Conservation (phyloP, 2,797 vertebrate species). For the Takifugu ocellatus region DNA sequence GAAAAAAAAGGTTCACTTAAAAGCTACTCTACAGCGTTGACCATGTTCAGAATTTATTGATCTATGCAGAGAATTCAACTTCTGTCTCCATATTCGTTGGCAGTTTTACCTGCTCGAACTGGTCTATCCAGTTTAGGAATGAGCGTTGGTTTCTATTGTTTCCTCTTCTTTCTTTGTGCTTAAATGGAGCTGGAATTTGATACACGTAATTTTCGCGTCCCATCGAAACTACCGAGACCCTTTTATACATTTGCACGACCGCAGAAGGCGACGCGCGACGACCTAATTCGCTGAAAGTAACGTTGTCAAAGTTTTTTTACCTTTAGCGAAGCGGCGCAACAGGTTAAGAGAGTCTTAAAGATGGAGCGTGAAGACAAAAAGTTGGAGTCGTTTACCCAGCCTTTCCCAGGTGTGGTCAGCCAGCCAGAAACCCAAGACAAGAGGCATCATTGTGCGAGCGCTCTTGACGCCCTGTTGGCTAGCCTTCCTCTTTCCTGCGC, state of each 20-base stretch:
- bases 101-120: conserved; percentile 93
- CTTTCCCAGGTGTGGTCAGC: conserved; percentile 70
- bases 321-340: conserved; percentile 40
- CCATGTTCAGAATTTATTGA: conserved; percentile 34
- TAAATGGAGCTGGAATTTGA: conserved; percentile 84
- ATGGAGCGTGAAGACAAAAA: conserved; percentile 60
- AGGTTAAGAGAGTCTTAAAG: conserved; percentile 44
- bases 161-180: conserved; percentile 75
- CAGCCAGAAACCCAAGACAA: conserved; percentile 70
- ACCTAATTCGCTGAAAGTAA: conserved; percentile 49
- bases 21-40: conserved; percentile 49
- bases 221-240: conserved; percentile 72
- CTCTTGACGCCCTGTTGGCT: conserved; percentile 58
- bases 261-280: conserved; percentile 32
- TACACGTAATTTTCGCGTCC: conserved; percentile 70
- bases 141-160: conserved; percentile 88
- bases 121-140: conserved; percentile 92
- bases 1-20: neutral
- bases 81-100: conserved; percentile 77
- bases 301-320: conserved; percentile 41
- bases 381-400: conserved; percentile 45
- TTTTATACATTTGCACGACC: conserved; percentile 37
- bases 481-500: conserved; percentile 72
- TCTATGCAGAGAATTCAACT: conserved; percentile 49
- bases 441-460: conserved; percentile 68